Base-by-base conservation (phyloP, 2,113 vertebrate species). In the Phainopepla nitens region DNA sequence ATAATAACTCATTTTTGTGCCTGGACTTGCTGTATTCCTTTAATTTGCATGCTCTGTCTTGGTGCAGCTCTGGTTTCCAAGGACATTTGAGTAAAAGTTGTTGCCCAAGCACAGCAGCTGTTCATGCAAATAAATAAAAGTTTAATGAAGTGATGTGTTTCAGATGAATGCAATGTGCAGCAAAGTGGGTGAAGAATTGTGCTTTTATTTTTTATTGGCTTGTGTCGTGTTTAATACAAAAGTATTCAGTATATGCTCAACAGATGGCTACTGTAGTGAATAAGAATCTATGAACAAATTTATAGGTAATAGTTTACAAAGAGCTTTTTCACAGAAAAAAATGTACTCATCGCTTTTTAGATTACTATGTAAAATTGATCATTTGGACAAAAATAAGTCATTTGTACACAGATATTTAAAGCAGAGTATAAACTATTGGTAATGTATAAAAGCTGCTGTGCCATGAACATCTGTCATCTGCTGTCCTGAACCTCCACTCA, bases 401-500 rank as follows among this genome's bases (percentile, higher is more conserved):
- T 71, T 53, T 47, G 6, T 85, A 72, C 21, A 23, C 4, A 41
- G 65, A 18, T 69, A 69, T 28, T 84, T 90, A 65, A 62, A 65
- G 86, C 36, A 35, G 57, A 36, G 15, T 88, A 65, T 47, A 71
- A 75, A 29, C n/a, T 29, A 41, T 51, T 61, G 36, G 18, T 80
- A 50, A n/a, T 20, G 18, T 89, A 10, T 65, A 73, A 76, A 93
- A 57, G 22, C 42, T 76, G 53, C 41, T 28, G 33, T 77, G 84
- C 64, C 44, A 4, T 7, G n/a, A 44, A 13, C 35, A n/a, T 94
- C 80, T 84, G 87, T 90, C 54, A 16, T 72, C 81, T 72, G 44
- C 62, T 0, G 0, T 75, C 36, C 66, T 91, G 81, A 80, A 57
- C 68, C 14, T 77, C 56, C 6, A 1, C 77, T 86, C 2, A 0